Base-by-base conservation (phyloP, 2,888 invertebrate species). In the Leucoma salicis region DNA sequence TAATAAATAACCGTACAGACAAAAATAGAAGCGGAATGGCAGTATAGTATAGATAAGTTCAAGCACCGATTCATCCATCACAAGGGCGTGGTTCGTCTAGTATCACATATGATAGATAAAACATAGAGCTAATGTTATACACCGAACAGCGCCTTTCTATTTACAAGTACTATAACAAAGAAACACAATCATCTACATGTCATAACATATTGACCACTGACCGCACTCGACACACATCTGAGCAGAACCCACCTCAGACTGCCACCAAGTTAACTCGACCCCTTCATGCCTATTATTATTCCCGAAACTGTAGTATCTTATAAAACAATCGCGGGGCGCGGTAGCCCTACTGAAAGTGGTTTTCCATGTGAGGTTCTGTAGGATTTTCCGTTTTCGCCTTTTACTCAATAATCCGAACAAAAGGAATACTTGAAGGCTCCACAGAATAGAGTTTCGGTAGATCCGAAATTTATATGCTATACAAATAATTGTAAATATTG, bases 391-490 rank as follows among this genome's bases (percentile, higher is more conserved):
- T 68, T 72, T 70, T 66, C 63, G 63, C 57, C 63, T 78, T 74
- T 68, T 68, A 68, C 73, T 73, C 73, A 71, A 76, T 74, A 76
- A 71, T 74, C 64, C 52, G 55, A 63, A 76, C 74, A 77, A 79
- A 74, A 67, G 68, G 67, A 69, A 70, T 70, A 66, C 63, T 66
- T 55, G 62, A 68, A 66, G 56, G 63, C 62, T 65, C 50, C 46
- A 40, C 56, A 54, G 62, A 45, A 55, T 63, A 56, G 57, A 58
- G 50, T 59, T 53, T 56, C 46, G 46, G 46, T 33, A 45, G 57
- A 53, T 48, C 53, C 53, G 58, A 53, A 65, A 68, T 68, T 58
- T 69, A 67, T 70, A 46, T 21, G 51, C 39, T 31, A 31, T 45
- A 51, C 46, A 49, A 57, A 55, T 62, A 59, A 62, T 57, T 60